Evolutionary conservation across 2,113 vertebrate species (phyloP).

Genomic region (Ancistrus triradiatus): DNA sequence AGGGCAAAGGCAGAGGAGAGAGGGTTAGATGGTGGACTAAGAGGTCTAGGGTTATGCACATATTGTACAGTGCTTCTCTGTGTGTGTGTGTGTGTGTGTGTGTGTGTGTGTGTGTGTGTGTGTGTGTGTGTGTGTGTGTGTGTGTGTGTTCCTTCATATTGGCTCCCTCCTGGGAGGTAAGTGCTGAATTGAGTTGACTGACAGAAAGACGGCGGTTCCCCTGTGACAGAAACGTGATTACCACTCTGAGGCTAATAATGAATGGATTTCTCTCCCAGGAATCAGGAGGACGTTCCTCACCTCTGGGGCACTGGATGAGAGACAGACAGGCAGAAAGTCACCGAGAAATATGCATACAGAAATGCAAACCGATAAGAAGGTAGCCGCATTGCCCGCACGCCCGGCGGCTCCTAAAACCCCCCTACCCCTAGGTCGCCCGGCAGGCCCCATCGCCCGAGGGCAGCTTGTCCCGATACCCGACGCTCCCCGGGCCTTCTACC

Average conservation of each 20-base stretch:
- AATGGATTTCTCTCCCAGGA: constrained; percentile 38
- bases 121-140: constrained; percentile 16
- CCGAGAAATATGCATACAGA: background rate
- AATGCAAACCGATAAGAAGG: constrained; percentile 6
- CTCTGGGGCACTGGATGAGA: constrained; percentile 9
- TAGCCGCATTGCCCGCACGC: background rate
- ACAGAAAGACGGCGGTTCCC: constrained; percentile 33
- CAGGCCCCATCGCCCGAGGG: no score
- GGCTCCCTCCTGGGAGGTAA: constrained; percentile 12
- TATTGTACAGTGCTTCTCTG: constrained; percentile 16
- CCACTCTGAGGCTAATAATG: constrained; percentile 33
- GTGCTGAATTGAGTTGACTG: constrained; percentile 41
- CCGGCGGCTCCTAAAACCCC: no score
- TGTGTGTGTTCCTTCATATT: constrained; percentile 17
- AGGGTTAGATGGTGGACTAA: constrained; percentile 22
- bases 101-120: constrained; percentile 28
- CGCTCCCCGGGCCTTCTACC: no score
- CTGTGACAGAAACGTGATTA: constrained; percentile 41
- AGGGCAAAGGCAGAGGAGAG: constrained; percentile 16
- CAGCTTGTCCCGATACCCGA: no score
- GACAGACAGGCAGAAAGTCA: constrained; percentile 9
- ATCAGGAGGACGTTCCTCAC: constrained; percentile 10
- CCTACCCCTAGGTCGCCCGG: no score
- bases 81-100: constrained; percentile 6
- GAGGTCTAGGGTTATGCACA: constrained; percentile 4